Percentiles rank a stretch among this genome's conserved stretches.
phyloP scores from a whole-genome alignment of 2,888 invertebrate species.

The Hesperia comma region DNA sequence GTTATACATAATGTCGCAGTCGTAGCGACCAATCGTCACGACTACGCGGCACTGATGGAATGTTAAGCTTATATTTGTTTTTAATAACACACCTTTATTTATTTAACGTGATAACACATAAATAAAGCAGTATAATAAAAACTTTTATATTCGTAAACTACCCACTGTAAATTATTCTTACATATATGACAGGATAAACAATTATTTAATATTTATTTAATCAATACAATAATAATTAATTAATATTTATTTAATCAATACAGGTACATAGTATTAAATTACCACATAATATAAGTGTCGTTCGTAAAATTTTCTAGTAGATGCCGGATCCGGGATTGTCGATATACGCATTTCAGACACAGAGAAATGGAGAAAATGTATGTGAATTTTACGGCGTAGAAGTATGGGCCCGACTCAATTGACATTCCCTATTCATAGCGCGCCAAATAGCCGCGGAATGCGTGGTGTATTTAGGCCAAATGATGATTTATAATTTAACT shows the following conservation, averaged over 20 bases:
- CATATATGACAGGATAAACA: too few relatives aligned
- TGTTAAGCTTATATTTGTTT: conserved; percentile 49
- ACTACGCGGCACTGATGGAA: conserved; percentile 51
- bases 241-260: too few relatives aligned
- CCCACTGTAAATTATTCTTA: too few relatives aligned
- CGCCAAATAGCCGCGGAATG: conserved; percentile 67
- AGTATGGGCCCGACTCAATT: conserved; percentile 70
- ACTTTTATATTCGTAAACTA: too few relatives aligned
- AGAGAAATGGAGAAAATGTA: conserved; percentile 24
- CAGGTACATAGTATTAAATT: too few relatives aligned
- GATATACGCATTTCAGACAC: background rate
- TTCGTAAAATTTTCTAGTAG: too few relatives aligned
- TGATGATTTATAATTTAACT: conserved; percentile 71
- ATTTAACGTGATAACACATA: background rate
- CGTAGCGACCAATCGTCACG: conserved; percentile 62
- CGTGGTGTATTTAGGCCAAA: conserved; percentile 73
- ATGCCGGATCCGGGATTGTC: too few relatives aligned
- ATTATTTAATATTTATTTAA: too few relatives aligned
- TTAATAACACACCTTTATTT: background rate
- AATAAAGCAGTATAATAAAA: background rate
- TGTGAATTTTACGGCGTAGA: conserved; percentile 65
- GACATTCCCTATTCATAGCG: conserved; percentile 70
- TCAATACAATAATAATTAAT: too few relatives aligned
- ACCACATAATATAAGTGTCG: too few relatives aligned
- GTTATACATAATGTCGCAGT: conserved; percentile 36